A percentile compares a stretch with the other conserved stretches of the same genome.
These are phyloP conservation scores for Melitaea athalia DNA, from an alignment of 2,888 invertebrate genomes.

Conservation along the genomic window DNA sequence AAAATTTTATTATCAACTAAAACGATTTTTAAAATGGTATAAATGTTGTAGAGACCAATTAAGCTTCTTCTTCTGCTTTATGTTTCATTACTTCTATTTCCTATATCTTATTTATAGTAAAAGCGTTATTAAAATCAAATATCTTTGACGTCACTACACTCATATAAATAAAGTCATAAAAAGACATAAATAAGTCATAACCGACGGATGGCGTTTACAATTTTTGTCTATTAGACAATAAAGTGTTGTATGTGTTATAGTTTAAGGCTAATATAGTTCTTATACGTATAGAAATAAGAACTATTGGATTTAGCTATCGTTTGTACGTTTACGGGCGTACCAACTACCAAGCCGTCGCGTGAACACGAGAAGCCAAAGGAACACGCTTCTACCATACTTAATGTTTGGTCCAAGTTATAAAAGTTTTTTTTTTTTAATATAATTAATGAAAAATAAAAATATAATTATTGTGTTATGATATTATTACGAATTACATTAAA, in stretches of 20 bases:
- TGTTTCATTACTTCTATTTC: background rate
- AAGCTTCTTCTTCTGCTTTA: background rate
- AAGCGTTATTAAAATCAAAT: background rate
- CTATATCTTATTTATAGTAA: background rate
- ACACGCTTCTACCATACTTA: conserved; percentile 44
- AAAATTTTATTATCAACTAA: background rate
- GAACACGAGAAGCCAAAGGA: conserved; percentile 46
- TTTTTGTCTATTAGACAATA: conserved; percentile 43
- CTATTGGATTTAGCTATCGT: conserved; percentile 2
- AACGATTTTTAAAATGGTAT: no score
- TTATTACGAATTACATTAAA: no score
- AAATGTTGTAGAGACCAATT: no score
- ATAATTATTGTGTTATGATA: no score
- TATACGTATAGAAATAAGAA: conserved; percentile 7
- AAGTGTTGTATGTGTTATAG: background rate
- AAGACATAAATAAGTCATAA: conserved; percentile 57
- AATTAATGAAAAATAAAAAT: background rate
- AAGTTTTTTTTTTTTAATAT: background rate
- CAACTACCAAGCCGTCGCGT: conserved; percentile 64
- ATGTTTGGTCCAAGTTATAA: conserved; percentile 41
- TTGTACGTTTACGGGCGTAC: conserved; percentile 45
- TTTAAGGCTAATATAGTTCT: conserved; percentile 4
- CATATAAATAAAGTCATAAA: conserved; percentile 29
- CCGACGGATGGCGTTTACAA: conserved; percentile 36
- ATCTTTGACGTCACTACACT: conserved; percentile 16